Evolutionary conservation across 2,113 vertebrate genomes (phyloP).

Genomic region (Hemiprocne comata): DNA sequence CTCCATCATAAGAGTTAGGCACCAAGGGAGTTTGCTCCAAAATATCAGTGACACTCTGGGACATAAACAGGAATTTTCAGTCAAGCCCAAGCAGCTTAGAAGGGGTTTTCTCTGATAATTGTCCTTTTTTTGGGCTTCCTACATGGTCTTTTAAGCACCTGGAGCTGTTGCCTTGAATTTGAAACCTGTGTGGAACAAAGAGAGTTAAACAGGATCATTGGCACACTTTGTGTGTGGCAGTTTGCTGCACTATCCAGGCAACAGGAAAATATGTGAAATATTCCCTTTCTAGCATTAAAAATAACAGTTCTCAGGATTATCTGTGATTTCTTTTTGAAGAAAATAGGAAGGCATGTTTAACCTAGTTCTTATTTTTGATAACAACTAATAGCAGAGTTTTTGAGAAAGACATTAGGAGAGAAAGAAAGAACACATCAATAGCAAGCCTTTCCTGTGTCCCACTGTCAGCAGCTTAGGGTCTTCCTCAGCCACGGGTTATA

Average conservation of each 20-base stretch:
- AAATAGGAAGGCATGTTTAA: background rate
- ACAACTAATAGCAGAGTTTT: background rate
- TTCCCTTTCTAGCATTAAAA: conserved; percentile 10
- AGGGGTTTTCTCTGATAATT: background rate
- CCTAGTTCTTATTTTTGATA: background rate
- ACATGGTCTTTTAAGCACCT: background rate
- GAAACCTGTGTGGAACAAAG: conserved; percentile 17
- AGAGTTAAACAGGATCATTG: conserved; percentile 44
- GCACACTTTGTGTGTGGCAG: background rate
- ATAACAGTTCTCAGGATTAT: background rate
- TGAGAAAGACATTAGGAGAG: background rate
- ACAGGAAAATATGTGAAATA: conserved; percentile 4
- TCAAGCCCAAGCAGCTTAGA: background rate
- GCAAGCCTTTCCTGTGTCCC: background rate
- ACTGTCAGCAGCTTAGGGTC: background rate
- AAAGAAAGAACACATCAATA: background rate
- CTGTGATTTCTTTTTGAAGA: background rate
- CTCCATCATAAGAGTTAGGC: background rate
- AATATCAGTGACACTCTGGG: background rate
- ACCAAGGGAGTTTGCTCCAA: background rate
- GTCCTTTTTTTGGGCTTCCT: background rate
- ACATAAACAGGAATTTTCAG: background rate
- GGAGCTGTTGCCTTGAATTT: conserved; percentile 24
- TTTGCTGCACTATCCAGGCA: background rate
- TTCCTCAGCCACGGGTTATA: background rate